Evolutionary conservation across 2,888 invertebrate species (phyloP), one percentile per base, ranked within the genome.

Genomic region (Alloplasta piceator): DNA sequence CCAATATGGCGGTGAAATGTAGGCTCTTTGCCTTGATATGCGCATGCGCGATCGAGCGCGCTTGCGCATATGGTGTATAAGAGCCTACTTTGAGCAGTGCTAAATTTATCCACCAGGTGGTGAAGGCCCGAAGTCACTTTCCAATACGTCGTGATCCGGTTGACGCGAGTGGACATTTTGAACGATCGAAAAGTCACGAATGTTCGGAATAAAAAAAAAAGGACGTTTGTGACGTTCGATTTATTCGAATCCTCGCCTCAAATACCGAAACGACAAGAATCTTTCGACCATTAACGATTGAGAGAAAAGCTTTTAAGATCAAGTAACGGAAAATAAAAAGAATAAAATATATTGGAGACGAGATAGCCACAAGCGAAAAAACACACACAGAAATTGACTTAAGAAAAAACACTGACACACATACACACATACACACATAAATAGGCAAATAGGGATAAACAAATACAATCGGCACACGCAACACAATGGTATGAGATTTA

Each of bases 211-310:
- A n/a, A 36, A 41, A 36, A 9, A 39, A 56, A 58, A 63, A 39
- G 43, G 6, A 9, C 7, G 16, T 60, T 39, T 39, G 1, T 7
- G 10, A n/a, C 26, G 9, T 41, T 56, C 14, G 26, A 68, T 71
- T 78, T 70, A 63, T 76, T 83, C 77, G 80, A 80, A 70, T 16
- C 14, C 61, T 71, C 66, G 83, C 61, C 1, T 26, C 26, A 70
- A 70, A 66, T 36, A 67, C 78, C 74, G 82, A 83, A 85, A 79
- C 85, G 87, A 83, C 84, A 82, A 74, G 83, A 85, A 77, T 85
- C 84, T 88, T 88, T 89, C 86, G 88, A 88, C 85, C 84, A 87
- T 86, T 26, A 85, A 85, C 87, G 86, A 87, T 85, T 87, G 86
- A 86, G 84, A 85, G 84, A 85, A 85, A 85, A 83, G 80, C 76